These are phyloP conservation scores for Chouioia cunea DNA, from an alignment of 2,888 invertebrate species.

Conservation along the genomic window DNA sequence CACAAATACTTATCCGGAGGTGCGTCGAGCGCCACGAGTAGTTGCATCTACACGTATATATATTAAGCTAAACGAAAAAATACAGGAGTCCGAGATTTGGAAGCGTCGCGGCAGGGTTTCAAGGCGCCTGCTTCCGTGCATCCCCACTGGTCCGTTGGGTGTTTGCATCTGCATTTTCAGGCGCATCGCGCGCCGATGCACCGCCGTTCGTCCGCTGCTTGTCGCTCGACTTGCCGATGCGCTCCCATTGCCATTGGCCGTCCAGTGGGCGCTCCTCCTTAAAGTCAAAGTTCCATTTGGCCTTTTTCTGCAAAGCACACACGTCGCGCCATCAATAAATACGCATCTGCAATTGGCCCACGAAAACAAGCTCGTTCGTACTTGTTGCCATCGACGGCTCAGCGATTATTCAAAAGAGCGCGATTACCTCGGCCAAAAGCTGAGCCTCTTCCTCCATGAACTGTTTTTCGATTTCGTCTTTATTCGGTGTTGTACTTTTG, in stretches of 20 bases:
- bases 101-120: not conserved
- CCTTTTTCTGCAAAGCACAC: conserved; percentile 30
- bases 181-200: not conserved
- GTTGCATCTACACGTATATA: no score
- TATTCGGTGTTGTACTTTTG: conserved; percentile 44
- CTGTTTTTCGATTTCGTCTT: conserved; percentile 54
- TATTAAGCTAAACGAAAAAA: no score
- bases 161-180: conserved; percentile 9
- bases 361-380: not conserved
- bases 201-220: not conserved
- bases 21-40: no score
- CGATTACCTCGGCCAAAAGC: conserved; percentile 54
- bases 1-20: no score
- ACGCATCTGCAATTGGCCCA: not conserved
- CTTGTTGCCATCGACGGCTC: no score
- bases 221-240: conserved; percentile 48
- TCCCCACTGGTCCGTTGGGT: conserved; percentile 15
- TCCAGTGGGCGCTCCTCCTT: conserved; percentile 71
- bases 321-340: not conserved
- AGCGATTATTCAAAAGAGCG: no score
- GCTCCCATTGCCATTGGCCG: conserved; percentile 63
- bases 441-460: conserved; percentile 55
- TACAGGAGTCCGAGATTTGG: no score
- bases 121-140: conserved; percentile 36
- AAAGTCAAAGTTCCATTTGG: conserved; percentile 77